phyloP scores from a whole-genome alignment of 2,113 vertebrate species.

The Poeciliopsis occidentalis region DNA sequence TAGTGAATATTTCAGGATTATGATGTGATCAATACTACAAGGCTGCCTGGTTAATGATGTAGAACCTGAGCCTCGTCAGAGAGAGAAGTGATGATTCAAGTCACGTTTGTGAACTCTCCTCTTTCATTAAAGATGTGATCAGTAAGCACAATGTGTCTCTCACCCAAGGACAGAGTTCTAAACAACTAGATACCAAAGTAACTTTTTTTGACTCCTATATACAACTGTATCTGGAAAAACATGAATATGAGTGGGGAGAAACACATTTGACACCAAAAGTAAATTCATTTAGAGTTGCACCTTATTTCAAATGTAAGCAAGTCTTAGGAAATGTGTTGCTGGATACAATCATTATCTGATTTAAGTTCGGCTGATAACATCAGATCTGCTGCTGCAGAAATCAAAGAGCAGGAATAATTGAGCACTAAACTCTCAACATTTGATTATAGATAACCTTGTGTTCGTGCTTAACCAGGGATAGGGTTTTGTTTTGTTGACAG shows the following conservation, averaged over 20 bases:
- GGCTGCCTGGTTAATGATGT: constrained; percentile 74
- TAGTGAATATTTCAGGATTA: constrained; percentile 74
- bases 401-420: not conserved
- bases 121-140: constrained; percentile 74
- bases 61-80: constrained; percentile 52
- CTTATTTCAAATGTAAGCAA: constrained; percentile 1
- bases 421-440: not conserved
- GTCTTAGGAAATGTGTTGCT: not conserved
- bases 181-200: constrained; percentile 55
- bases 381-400: constrained; percentile 4
- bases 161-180: constrained; percentile 60
- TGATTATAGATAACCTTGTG: constrained; percentile 10
- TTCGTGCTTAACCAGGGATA: constrained; percentile 15
- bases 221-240: constrained; percentile 20
- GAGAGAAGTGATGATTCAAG: constrained; percentile 46
- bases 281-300: not conserved
- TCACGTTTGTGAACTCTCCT: constrained; percentile 57
- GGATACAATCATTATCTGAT: constrained; percentile 13
- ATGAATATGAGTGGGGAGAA: not conserved
- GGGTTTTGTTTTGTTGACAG: constrained; percentile 36
- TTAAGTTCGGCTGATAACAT: constrained; percentile 9
- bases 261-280: not conserved
- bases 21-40: constrained; percentile 74
- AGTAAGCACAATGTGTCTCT: constrained; percentile 69
- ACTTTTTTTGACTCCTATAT: constrained; percentile 49